Conservation (phyloP, 1,140 invertebrate species). For the Drosophila littoralis region DNA sequence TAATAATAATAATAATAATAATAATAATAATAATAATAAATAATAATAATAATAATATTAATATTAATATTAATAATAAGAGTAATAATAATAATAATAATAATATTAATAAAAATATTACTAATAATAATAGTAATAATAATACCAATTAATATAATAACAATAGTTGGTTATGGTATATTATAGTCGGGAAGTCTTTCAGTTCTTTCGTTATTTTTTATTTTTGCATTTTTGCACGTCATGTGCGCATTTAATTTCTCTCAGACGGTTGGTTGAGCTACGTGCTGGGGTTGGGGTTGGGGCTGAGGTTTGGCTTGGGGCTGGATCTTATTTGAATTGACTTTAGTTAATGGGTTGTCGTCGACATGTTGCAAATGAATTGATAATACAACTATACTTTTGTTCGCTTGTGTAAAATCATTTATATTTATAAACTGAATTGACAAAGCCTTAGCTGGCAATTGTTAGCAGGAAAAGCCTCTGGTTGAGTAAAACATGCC, state of each 20-base stretch:
- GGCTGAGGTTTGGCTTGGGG: not conserved
- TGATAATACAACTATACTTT: slow-evolving; percentile 27
- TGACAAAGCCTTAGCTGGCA: slow-evolving; percentile 5
- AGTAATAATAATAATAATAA: no score
- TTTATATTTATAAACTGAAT: slow-evolving; percentile 30
- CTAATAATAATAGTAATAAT: no score
- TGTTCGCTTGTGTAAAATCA: slow-evolving; percentile 17
- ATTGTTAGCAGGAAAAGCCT: not conserved
- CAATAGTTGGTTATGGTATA: not conserved
- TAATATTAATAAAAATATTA: no score
- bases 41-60: no score
- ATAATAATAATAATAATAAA: no score
- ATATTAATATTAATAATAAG: no score
- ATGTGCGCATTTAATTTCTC: slow-evolving; percentile 25
- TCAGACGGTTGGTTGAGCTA: slow-evolving; percentile 6
- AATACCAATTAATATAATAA: not conserved
- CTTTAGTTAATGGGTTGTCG: slow-evolving; percentile 36
- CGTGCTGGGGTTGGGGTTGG: slow-evolving; percentile 2
- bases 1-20: no score
- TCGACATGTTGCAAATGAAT: slow-evolving; percentile 26
- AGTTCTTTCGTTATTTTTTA: slow-evolving; percentile 8
- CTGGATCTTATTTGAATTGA: slow-evolving; percentile 37
- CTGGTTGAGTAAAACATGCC: not conserved
- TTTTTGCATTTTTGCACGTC: slow-evolving; percentile 25
- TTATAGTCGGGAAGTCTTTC: slow-evolving; percentile 2